Conservation (phyloP, 2,113 vertebrate species). For the Nothocercus julius region DNA sequence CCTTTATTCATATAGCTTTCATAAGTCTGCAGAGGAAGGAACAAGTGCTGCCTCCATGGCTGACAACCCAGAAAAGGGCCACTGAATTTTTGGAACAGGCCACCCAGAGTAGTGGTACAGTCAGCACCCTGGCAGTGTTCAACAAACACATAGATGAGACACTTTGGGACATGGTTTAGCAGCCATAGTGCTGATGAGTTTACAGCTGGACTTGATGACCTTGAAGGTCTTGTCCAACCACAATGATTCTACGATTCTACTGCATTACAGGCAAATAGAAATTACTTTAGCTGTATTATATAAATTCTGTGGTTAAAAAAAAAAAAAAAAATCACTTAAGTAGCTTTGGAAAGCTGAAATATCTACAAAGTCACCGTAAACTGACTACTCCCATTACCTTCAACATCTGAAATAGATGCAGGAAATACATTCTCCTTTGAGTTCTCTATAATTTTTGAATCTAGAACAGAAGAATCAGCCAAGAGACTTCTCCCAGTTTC, state of each 20-base stretch:
- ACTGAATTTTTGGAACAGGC: not conserved
- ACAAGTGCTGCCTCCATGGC: not conserved
- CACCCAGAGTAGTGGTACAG: too few species aligned
- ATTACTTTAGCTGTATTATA: not conserved
- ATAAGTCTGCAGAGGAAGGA: not conserved
- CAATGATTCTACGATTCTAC: not conserved
- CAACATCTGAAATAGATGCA: constrained; percentile 73
- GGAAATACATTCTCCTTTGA: constrained; percentile 85
- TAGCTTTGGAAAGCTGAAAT: not conserved
- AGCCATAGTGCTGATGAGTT: too few species aligned
- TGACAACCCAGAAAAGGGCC: not conserved
- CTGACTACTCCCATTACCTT: constrained; percentile 78
- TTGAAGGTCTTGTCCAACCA: too few species aligned
- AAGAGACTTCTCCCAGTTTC: constrained; percentile 83
- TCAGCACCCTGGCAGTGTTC: too few species aligned
- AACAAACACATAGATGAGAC: too few species aligned
- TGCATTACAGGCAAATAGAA: not conserved
- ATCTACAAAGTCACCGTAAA: not conserved
- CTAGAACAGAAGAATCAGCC: constrained; percentile 90
- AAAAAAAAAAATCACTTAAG: too few species aligned
- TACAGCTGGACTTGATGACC: too few species aligned
- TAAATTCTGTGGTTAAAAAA: not conserved
- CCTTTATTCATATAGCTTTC: not conserved
- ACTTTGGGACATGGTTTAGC: too few species aligned
- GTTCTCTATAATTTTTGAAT: constrained; percentile 87